Evolutionary conservation across 2,797 vertebrate genomes (phyloP), one percentile per base, ranked within the genome.

Genomic region (Corythornis leucogaster): DNA sequence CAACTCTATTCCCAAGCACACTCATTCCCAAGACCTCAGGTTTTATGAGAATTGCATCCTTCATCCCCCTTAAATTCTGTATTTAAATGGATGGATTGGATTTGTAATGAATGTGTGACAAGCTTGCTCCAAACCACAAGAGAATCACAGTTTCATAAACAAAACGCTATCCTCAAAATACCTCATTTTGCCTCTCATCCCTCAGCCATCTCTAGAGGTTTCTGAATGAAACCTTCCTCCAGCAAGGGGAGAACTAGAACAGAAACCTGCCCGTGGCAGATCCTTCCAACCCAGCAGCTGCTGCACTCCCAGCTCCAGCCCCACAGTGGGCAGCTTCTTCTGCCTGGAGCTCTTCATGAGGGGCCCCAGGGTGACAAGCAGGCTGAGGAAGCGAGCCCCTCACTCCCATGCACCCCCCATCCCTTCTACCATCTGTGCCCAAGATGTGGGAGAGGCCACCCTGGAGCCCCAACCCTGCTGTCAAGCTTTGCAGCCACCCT

Each of bases 261-360:
- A 92, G 55, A 57, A 87, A 74, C 6, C 24, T 63, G 68, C 48
- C 57, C 1, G 38, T 69, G 71, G 64, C 64, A 73, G 48, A 50
- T 77, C 64, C 76, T 69, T 77, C 70, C 16, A 55, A 62, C 84
- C 75, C 16, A 0, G 7, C 9, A 14, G 50, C 62, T 75, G 83
- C 89, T 43, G 54, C 2, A 2, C 42, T 59, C 51, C 58, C 53
- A 10, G 15, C 51, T 14, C 71, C 78, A 38, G 59, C 50, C n/a
- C 61, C 61, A 15, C 0, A 0, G 31, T 2, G 0, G 7, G 18
- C 2, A 0, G 50, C 3, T 0, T 6, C 26, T 70, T 24, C 64
- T 21, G 54, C 15, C 3, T 1, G 3, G 2, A 25, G 12, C 33
- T 51, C 31, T 50, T 7, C 62, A 11, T 0, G 0, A 5, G 33